Evolutionary conservation across 2,113 vertebrate genomes (phyloP), one percentile per base, ranked within the genome.

Genomic region (Conger conger): DNA sequence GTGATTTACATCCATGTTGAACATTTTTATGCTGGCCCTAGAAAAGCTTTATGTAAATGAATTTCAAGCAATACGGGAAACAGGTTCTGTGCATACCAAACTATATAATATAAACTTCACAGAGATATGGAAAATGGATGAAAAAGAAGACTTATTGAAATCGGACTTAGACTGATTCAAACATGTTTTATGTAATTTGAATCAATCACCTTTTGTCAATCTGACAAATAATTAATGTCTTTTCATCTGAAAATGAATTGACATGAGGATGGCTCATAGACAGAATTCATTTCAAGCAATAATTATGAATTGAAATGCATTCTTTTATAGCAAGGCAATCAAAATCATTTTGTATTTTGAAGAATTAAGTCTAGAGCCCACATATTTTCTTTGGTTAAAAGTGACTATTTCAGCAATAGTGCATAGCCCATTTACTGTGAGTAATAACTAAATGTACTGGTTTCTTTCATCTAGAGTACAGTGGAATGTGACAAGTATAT

Each of bases 201-300:
- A 33, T 30, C 68, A 73, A 33, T 73, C n/a, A 73, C 68, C 68
- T 73, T 73, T 30, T 73, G 68, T 73, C n/a, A 9, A 30, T 73
- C 68, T 73, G n/a, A 73, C n/a, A 73, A 73, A 73, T 73, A 73
- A 73, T 73, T n/a, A 33, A 33, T 30, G 68, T 73, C 68, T 73
- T 27, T 73, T 13, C 68, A 33, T 73, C 9, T 73, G 27, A 73
- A 73, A 73, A 6, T 5, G 20, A n/a, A 73, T 73, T 73, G 27
- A n/a, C 68, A 73, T 33, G n/a, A 73, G n/a, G n/a, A 73, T 33
- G 27, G 68, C 3, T 13, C 9, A 27, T 73, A 73, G 68, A 73
- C 68, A 73, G 63, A 30, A 73, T 73, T 73, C 11, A 73, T 73
- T 30, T 73, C 27, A 73, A 73, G 63, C n/a, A 33, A 73, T 73